These are phyloP conservation scores for Gephyroberyx darwinii DNA, from an alignment of 2,797 vertebrate species.

Conservation along the genomic window DNA sequence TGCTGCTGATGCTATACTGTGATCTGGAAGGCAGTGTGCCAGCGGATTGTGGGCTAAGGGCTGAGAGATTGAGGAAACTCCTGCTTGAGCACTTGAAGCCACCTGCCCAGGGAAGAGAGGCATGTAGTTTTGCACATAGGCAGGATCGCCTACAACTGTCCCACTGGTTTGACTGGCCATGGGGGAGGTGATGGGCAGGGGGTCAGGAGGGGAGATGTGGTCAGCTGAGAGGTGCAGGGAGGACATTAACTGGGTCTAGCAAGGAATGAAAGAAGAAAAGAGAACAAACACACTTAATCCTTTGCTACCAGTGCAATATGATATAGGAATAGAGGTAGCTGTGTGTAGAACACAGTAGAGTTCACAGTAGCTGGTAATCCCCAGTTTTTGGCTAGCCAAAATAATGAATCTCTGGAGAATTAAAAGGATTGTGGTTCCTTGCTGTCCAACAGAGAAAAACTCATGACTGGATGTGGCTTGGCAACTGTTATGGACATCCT, in stretches of 20 bases:
- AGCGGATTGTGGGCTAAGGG: conserved; percentile 72
- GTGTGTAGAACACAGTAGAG: background rate
- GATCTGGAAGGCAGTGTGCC: conserved; percentile 75
- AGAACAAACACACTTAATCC: conserved; percentile 41
- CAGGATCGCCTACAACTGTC: conserved; percentile 53
- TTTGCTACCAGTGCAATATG: background rate
- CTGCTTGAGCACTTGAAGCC: conserved; percentile 49
- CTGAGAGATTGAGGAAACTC: conserved; percentile 47
- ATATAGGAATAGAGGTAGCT: conserved; percentile 9
- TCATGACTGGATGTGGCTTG: no score
- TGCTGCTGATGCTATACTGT: conserved; percentile 52
- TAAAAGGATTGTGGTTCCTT: no score
- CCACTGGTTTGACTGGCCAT: conserved; percentile 74
- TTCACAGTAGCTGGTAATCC: background rate
- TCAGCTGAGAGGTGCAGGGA: conserved; percentile 77
- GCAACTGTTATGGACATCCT: no score
- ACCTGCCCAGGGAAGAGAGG: conserved; percentile 82
- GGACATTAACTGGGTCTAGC: conserved; percentile 73
- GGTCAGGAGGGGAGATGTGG: conserved; percentile 77
- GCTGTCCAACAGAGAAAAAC: no score
- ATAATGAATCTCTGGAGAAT: no score
- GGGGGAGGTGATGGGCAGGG: conserved; percentile 73
- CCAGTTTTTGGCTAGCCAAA: background rate
- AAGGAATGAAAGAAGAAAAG: conserved; percentile 70
- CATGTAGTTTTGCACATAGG: conserved; percentile 84